Evolutionary conservation across 2,888 invertebrate species (phyloP).

Genomic region (Drosophila setosimentum): DNA sequence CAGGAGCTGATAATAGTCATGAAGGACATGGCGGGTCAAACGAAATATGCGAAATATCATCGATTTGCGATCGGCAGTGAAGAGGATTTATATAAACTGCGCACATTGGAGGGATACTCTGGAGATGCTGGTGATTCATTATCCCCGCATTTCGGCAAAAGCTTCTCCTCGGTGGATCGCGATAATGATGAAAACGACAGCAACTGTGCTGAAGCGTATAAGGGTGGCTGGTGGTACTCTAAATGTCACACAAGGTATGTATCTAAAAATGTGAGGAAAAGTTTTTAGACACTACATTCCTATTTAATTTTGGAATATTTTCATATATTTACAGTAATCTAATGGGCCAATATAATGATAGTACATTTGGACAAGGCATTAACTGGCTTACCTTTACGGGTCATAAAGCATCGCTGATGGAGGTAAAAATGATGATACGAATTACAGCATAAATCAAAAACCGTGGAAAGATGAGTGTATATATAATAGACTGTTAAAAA

Average conservation of each 20-base stretch:
- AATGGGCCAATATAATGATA: conserved; percentile 88
- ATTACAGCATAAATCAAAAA: conserved; percentile 60
- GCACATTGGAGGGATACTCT: conserved; percentile 88
- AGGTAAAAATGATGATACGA: conserved; percentile 89
- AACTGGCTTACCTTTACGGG: conserved; percentile 90
- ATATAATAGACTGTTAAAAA: not conserved
- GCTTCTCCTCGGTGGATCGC: conserved; percentile 89
- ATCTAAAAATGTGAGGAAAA: not conserved
- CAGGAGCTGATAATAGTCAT: conserved; percentile 88
- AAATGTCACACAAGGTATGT: conserved; percentile 88
- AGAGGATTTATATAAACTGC: conserved; percentile 88
- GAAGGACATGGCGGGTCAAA: conserved; percentile 87
- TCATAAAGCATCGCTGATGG: conserved; percentile 87
- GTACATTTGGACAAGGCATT: conserved; percentile 87
- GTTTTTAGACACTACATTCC: not conserved
- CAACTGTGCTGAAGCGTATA: conserved; percentile 88
- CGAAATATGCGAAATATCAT: conserved; percentile 87
- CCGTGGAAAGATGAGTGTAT: not conserved
- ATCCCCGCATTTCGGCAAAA: conserved; percentile 88
- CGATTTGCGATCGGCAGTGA: conserved; percentile 89
- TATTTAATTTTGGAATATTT: not conserved
- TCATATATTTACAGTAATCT: conserved; percentile 86
- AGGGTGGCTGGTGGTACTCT: conserved; percentile 91
- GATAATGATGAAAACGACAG: conserved; percentile 90
- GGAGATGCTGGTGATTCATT: conserved; percentile 90